A percentile compares a stretch with the other conserved stretches of the same genome.
phyloP scores from a whole-genome alignment of 2,888 invertebrate species.

The Vesta saturnalis region DNA sequence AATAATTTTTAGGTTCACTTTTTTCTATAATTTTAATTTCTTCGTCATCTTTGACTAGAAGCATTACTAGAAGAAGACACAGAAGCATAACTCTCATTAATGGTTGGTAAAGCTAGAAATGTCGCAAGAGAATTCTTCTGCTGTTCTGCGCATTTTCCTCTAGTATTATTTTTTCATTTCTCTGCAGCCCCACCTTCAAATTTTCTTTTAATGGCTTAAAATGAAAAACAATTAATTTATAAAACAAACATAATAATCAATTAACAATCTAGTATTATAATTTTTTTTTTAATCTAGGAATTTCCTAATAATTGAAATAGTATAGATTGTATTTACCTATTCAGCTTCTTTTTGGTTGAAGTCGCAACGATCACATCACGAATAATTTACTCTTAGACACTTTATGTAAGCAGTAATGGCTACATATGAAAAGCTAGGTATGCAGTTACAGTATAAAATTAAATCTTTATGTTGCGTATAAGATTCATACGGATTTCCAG shows the following conservation, averaged over 20 bases:
- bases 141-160: not conserved
- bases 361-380: not conserved
- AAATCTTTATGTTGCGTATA: too few species aligned
- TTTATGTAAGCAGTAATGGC: too few species aligned
- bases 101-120: too few species aligned
- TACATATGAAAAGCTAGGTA: too few species aligned
- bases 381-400: too few species aligned
- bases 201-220: not conserved
- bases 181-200: not conserved
- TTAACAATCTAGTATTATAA: not conserved
- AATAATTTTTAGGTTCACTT: not conserved
- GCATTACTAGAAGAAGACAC: not conserved
- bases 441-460: too few species aligned
- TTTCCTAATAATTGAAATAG: not conserved
- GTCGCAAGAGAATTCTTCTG: not conserved
- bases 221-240: not conserved
- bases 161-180: not conserved
- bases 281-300: not conserved
- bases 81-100: too few species aligned
- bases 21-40: not conserved
- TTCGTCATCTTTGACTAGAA: not conserved
- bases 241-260: not conserved
- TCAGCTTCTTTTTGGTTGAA: not conserved
- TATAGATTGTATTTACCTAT: not conserved
- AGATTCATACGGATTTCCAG: too few species aligned